Percentiles rank a stretch among this genome's conserved stretches.
Conservation (phyloP, 2,113 vertebrate genomes). For the Callipepla californica region DNA sequence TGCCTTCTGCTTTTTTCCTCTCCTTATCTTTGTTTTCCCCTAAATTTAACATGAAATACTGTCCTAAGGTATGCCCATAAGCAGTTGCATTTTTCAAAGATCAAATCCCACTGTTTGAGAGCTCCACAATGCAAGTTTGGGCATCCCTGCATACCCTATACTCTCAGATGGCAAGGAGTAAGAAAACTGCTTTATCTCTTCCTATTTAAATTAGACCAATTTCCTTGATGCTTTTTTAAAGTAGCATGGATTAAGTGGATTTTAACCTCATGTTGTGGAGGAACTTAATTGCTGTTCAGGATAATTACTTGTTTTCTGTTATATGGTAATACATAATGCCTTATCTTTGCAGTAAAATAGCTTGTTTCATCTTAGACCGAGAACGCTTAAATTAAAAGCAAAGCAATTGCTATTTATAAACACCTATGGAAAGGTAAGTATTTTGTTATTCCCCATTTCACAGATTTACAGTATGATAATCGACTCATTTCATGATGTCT, state of each 20-base stretch:
- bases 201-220: background rate
- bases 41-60: background rate
- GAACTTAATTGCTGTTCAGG: background rate
- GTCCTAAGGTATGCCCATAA: too few species aligned
- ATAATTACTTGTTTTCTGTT: background rate
- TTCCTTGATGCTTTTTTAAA: background rate
- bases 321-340: background rate
- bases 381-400: background rate
- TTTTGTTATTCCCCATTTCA: background rate
- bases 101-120: background rate
- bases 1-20: background rate
- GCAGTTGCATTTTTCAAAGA: background rate
- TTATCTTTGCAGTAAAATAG: background rate
- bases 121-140: accelerated
- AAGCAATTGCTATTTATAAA: background rate
- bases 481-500: background rate
- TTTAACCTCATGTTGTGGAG: background rate
- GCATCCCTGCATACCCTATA: background rate
- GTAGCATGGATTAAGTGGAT: background rate
- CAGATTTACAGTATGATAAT: background rate
- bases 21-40: background rate
- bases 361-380: background rate
- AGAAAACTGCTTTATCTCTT: background rate
- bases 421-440: background rate
- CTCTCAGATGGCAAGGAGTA: accelerated